Evolutionary conservation across 2,113 vertebrate species (phyloP), one percentile per base, ranked within the genome.

Genomic region (Phrynocephalus versicolor): DNA sequence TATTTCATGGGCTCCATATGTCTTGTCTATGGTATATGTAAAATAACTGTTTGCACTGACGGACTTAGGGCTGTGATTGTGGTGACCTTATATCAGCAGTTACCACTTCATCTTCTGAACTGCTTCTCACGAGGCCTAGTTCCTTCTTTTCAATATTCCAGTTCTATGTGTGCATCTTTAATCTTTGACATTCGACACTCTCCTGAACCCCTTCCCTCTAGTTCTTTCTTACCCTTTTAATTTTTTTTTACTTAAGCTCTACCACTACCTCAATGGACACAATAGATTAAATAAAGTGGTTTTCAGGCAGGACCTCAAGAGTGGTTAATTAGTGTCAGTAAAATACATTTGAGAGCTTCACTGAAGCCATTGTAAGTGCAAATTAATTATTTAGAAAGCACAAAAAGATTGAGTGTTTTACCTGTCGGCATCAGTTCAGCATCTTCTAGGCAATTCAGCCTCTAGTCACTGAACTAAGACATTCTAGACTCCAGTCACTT

Each of bases 371-470:
- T 81, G 87, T 14, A 78, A 71, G 83, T 84, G 88, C 82, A 79
- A 88, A 89, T 81, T 72, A 90, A 89, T 89, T 89, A 89, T 45
- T 90, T 79, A 85, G 55, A 88, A 87, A 82, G 88, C 88, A 93
- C 91, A 80, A 27, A 35, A 19, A 2, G 19, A 90, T 67, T 13
- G 76, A 81, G 64, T 79, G 55, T 77, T 72, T 14, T 45, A 90
- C 83, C 85, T 87, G 81, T 51, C 73, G 41, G 84, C 79, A 89
- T 85, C 84, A 87, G 35, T 35, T 87, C 33, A 84, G 80, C 82
- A 84, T 82, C 58, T 78, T 64, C 71, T 73, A 65, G 35, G 87
- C 41, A 1, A 41, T 86, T 89, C 81, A 89, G 77, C 83, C n/a
- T 71, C 23, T 3, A 21, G 45, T 79, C 85, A 74, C 92, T 88